Percentiles rank a stretch among this genome's conserved stretches.
These are phyloP conservation scores for Sander lucioperca DNA, from an alignment of 2,113 vertebrate genomes.

Conservation along the genomic window DNA sequence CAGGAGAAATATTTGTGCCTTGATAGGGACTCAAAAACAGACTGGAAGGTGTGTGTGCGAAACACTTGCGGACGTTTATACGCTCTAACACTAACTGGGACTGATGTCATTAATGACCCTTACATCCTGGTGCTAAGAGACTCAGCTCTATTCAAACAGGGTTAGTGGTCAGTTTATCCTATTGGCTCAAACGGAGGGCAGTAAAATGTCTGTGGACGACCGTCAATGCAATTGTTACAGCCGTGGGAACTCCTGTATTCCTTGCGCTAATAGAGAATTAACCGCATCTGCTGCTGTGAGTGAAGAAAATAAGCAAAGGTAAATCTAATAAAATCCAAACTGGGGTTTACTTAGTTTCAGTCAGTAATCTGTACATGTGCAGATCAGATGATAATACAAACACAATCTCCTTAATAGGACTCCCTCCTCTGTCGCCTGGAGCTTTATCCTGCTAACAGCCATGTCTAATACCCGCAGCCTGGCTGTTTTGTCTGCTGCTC, in stretches of 20 bases:
- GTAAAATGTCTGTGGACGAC: slow-evolving; percentile 55
- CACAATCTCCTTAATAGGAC: slow-evolving; percentile 1
- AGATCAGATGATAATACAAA: neutral
- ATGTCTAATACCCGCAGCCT: slow-evolving; percentile 91
- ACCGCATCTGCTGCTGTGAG: slow-evolving; percentile 13
- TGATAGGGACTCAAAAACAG: neutral
- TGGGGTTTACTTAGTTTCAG: neutral
- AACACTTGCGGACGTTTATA: slow-evolving; percentile 11
- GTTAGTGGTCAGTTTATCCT: slow-evolving; percentile 58
- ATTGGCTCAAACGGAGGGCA: slow-evolving; percentile 33
- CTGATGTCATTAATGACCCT: slow-evolving; percentile 68
- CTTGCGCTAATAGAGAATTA: slow-evolving; percentile 21
- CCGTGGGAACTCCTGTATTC: slow-evolving; percentile 65
- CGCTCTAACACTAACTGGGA: slow-evolving; percentile 29
- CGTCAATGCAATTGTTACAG: slow-evolving; percentile 35
- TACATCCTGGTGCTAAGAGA: slow-evolving; percentile 67
- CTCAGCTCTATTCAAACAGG: slow-evolving; percentile 65
- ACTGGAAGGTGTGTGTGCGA: neutral
- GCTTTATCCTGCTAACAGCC: slow-evolving; percentile 93
- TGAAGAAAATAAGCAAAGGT: neutral
- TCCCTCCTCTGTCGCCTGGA: slow-evolving; percentile 76
- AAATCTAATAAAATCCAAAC: neutral
- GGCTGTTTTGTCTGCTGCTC: slow-evolving; percentile 88
- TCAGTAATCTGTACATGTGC: neutral
- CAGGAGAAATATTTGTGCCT: neutral